Evolutionary conservation across 2,797 vertebrate genomes (phyloP).

Genomic region (Apodemus agrarius): DNA sequence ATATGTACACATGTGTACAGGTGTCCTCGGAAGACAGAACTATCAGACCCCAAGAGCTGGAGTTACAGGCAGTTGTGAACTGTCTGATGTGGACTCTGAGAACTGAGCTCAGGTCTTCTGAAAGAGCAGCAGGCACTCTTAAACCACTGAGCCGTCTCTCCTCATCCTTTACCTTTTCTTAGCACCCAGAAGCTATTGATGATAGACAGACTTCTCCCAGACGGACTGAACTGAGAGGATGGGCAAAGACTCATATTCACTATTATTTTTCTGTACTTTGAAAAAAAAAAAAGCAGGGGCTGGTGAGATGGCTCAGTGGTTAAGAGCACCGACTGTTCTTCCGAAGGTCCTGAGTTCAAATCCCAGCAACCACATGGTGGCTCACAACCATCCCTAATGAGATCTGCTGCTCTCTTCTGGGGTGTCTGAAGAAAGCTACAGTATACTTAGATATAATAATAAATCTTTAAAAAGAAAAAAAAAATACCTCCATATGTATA

Average conservation of each 20-base stretch:
- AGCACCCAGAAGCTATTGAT: background rate
- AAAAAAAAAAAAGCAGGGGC: background rate
- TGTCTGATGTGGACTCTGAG: background rate
- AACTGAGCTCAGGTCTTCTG: background rate
- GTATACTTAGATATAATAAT: too few relatives aligned
- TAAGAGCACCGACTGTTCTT: too few relatives aligned
- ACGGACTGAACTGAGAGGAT: background rate
- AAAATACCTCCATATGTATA: background rate
- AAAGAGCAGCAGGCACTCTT: background rate
- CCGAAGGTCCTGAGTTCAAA: too few relatives aligned
- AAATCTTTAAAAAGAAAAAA: background rate
- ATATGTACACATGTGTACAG: background rate
- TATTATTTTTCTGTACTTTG: background rate
- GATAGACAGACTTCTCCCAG: constrained; percentile 16
- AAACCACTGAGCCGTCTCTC: background rate
- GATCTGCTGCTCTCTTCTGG: too few relatives aligned
- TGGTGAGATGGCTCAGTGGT: too few relatives aligned
- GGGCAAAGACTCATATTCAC: background rate
- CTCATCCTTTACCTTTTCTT: constrained; percentile 32
- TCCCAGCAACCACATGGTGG: too few relatives aligned
- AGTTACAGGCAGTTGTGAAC: background rate
- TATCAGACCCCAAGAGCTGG: background rate
- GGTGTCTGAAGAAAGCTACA: too few relatives aligned
- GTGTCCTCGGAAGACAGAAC: background rate
- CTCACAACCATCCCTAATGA: too few relatives aligned